Conservation (phyloP, 2,888 invertebrate genomes). For the Synanthedon tipuliformis region DNA sequence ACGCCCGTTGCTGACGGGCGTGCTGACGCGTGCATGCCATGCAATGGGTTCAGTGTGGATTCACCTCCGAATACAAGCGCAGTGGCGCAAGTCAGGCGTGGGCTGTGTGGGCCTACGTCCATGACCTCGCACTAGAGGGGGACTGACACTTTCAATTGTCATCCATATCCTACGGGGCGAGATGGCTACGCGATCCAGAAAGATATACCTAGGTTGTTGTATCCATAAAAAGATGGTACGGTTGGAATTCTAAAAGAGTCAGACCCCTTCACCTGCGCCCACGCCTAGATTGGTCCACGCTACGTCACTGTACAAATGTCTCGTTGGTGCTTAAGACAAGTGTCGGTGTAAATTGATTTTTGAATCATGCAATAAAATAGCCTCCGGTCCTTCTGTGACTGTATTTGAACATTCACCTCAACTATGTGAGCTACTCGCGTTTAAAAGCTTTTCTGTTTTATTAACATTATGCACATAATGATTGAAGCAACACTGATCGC, state of each 20-base stretch:
- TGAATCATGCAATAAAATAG: slow-evolving; percentile 6
- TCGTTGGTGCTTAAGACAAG: slow-evolving; percentile 5
- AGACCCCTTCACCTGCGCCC: too few species aligned
- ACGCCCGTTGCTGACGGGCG: not conserved
- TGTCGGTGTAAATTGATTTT: slow-evolving; percentile 27
- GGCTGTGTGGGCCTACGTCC: too few species aligned
- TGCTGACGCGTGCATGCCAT: not conserved
- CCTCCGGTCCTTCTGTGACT: slow-evolving; percentile 43
- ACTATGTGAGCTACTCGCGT: slow-evolving; percentile 43
- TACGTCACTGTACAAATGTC: too few species aligned
- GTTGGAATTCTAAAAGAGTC: too few species aligned
- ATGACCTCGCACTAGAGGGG: too few species aligned
- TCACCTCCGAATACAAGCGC: slow-evolving; percentile 51
- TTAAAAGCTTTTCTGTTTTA: slow-evolving; percentile 26
- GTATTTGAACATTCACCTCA: slow-evolving; percentile 38
- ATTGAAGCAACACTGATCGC: slow-evolving; percentile 49
- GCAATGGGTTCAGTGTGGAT: not conserved
- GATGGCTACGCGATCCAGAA: too few species aligned
- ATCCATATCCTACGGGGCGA: too few species aligned
- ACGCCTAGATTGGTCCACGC: too few species aligned
- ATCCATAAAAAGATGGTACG: too few species aligned
- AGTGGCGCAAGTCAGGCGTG: too few species aligned
- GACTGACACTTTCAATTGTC: too few species aligned
- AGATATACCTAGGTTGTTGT: too few species aligned
- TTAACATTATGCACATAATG: slow-evolving; percentile 25